Conservation (phyloP, 2,888 invertebrate species). For the Eupeodes latifasciatus region DNA sequence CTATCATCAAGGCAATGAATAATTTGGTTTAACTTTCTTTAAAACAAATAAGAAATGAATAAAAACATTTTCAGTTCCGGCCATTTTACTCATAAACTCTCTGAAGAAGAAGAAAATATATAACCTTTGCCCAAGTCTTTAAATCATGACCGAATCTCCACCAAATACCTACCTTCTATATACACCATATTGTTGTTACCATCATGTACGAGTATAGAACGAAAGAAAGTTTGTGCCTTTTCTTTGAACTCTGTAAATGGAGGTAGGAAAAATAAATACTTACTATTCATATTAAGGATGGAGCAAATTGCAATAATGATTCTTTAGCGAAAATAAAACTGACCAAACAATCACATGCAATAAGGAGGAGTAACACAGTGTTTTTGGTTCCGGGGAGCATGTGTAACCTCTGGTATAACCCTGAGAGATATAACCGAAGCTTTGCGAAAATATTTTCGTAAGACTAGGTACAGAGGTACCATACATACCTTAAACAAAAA, state of each 20-base stretch:
- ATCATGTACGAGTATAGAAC: slow-evolving; percentile 43
- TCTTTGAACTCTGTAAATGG: slow-evolving; percentile 10
- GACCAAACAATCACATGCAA: slow-evolving; percentile 12
- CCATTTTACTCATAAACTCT: neutral
- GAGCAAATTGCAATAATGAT: slow-evolving; percentile 57
- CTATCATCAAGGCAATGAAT: no score
- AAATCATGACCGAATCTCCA: slow-evolving; percentile 66
- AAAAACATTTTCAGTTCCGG: neutral
- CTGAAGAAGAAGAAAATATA: slow-evolving; percentile 18
- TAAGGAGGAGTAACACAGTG: slow-evolving; percentile 53
- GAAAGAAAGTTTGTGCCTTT: slow-evolving; percentile 40
- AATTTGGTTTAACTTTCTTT: no score
- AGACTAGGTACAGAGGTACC: no score
- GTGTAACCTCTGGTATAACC: slow-evolving; percentile 56
- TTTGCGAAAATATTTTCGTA: slow-evolving; percentile 42
- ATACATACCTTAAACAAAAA: slow-evolving; percentile 14
- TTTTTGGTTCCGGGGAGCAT: slow-evolving; percentile 71
- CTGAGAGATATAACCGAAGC: slow-evolving; percentile 59
- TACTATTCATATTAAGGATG: neutral
- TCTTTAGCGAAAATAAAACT: neutral
- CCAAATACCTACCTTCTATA: slow-evolving; percentile 46
- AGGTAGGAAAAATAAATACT: neutral
- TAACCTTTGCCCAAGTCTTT: slow-evolving; percentile 34
- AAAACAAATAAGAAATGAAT: no score
- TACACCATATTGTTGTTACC: neutral